Conservation (phyloP, 2,888 invertebrate genomes). For the Pycnomerus fuliginosus region DNA sequence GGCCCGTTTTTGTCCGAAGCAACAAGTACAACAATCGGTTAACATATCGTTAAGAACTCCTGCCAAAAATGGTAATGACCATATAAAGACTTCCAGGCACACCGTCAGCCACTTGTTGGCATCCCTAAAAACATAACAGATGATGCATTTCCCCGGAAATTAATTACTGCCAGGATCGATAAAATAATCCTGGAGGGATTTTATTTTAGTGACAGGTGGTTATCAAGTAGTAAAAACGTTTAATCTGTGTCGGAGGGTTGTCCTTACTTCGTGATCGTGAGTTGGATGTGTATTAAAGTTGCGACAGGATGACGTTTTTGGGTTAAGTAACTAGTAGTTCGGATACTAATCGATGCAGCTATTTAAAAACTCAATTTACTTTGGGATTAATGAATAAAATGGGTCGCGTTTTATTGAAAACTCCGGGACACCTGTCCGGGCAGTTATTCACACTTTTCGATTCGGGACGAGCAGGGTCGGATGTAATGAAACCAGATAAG, state of each 20-base stretch:
- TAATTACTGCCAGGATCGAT: not conserved
- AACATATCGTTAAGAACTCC: too few species aligned
- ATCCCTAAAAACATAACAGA: constrained; percentile 1
- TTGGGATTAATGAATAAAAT: not conserved
- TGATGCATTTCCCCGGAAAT: not conserved
- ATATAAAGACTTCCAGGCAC: not conserved
- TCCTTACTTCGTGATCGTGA: not conserved
- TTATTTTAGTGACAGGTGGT: constrained; percentile 1
- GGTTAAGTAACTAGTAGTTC: constrained; percentile 1
- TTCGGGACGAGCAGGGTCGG: too few species aligned
- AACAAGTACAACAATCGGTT: too few species aligned
- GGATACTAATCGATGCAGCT: not conserved
- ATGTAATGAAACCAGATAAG: too few species aligned
- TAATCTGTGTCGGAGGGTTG: not conserved
- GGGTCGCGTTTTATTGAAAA: not conserved
- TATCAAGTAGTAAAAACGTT: not conserved
- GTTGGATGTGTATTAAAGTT: not conserved
- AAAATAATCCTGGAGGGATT: not conserved
- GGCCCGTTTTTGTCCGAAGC: too few species aligned
- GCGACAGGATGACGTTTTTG: constrained; percentile 4
- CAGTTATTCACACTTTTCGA: too few species aligned
- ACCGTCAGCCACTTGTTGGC: constrained; percentile 6
- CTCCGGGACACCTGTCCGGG: too few species aligned
- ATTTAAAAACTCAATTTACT: too few species aligned
- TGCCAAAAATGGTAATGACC: not conserved